phyloP scores from a whole-genome alignment of 53 echinoderm and acorn worm species.

The Henricia sp. region DNA sequence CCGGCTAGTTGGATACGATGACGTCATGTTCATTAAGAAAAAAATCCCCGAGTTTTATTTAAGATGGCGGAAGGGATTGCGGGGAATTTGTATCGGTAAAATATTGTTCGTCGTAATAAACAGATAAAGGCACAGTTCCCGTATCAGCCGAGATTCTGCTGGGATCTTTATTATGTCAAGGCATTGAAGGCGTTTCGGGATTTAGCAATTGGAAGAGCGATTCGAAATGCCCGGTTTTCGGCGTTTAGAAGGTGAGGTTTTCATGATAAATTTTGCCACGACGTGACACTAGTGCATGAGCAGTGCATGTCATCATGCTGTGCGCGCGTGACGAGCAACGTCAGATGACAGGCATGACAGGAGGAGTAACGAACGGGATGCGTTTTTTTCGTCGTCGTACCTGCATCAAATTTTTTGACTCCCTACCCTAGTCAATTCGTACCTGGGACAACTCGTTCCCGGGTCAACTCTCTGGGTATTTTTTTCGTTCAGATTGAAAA shows the following conservation, averaged over 20 bases:
- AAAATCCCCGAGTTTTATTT: not conserved
- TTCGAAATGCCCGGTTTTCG: slow-evolving; percentile 41
- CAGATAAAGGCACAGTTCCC: not conserved
- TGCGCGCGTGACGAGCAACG: no score
- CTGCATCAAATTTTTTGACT: no score
- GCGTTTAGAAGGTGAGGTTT: slow-evolving; percentile 42
- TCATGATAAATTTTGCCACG: no score
- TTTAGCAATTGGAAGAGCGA: not conserved
- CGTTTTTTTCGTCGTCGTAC: no score
- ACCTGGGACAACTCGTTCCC: no score
- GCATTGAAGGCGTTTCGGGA: slow-evolving; percentile 11
- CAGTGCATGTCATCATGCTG: no score
- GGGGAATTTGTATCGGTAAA: not conserved
- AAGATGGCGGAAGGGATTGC: slow-evolving; percentile 39
- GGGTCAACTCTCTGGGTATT: no score
- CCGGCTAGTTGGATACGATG: not conserved
- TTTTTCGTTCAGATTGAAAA: no score
- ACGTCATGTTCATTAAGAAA: slow-evolving; percentile 48
- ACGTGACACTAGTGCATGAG: no score
- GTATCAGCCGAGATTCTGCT: not conserved
- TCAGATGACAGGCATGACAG: no score
- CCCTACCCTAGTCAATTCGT: no score
- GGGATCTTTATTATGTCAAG: slow-evolving; percentile 8
- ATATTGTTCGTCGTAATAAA: slow-evolving; percentile 19
- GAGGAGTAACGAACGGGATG: no score